These are phyloP conservation scores for Ceratosolen solmsi DNA, from an alignment of 1,140 invertebrate species.

Conservation along the genomic window DNA sequence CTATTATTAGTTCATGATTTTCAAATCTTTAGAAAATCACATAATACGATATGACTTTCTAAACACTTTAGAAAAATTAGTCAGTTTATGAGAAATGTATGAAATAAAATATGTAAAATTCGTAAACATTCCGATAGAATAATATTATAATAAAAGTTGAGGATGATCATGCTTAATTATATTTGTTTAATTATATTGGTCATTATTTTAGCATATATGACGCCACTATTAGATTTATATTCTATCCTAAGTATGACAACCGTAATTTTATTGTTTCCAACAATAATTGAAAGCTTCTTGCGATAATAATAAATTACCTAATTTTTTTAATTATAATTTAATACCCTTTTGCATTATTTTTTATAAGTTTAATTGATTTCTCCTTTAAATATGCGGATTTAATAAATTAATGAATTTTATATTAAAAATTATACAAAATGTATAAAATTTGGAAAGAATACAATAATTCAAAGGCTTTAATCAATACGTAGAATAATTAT, in stretches of 20 bases:
- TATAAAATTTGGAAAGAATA: too few relatives aligned
- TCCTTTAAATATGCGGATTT: too few relatives aligned
- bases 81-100: neutral
- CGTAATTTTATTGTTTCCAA: slow-evolving; percentile 75
- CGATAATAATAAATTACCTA: too few relatives aligned
- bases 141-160: neutral
- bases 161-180: too few relatives aligned
- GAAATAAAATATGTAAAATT: neutral
- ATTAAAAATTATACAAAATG: too few relatives aligned
- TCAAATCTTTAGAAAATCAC: neutral
- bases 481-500: too few relatives aligned
- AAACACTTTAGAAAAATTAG: neutral
- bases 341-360: too few relatives aligned
- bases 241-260: slow-evolving; percentile 58
- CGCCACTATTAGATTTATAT: slow-evolving; percentile 58
- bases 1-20: neutral
- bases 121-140: neutral
- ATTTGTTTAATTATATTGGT: slow-evolving; percentile 56
- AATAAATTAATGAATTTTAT: too few relatives aligned
- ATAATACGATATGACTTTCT: neutral
- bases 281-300: slow-evolving; percentile 75
- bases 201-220: slow-evolving; percentile 58
- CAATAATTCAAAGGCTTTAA: too few relatives aligned
- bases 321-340: too few relatives aligned
- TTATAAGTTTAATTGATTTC: too few relatives aligned